A percentile compares a stretch with the other conserved stretches of the same genome.
These are phyloP conservation scores for Serilophus lunatus DNA, from an alignment of 2,113 vertebrate species.

Conservation along the genomic window DNA sequence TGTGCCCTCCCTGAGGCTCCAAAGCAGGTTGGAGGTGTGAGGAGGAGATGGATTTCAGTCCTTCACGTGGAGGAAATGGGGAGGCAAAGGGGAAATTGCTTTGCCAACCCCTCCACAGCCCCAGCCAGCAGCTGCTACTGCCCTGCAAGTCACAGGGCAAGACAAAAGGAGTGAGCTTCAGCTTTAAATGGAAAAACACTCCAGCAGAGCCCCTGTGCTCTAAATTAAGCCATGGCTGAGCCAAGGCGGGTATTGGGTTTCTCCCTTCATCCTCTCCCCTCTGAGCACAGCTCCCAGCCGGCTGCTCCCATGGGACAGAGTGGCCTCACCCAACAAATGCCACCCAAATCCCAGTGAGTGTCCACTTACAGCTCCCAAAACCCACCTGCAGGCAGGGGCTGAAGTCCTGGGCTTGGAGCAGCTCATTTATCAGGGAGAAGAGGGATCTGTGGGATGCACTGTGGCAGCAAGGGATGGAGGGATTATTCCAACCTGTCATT, in stretches of 20 bases:
- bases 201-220: not conserved
- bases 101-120: not conserved
- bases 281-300: not conserved
- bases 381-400: not conserved
- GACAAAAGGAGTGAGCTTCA: not conserved
- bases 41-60: not conserved
- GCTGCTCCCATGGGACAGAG: not conserved
- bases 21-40: not conserved
- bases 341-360: not conserved
- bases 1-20: not conserved
- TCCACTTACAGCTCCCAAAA: not conserved
- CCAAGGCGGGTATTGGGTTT: constrained; percentile 32
- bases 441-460: not conserved
- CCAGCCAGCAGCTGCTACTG: constrained; percentile 17
- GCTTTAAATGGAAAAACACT: constrained; percentile 43
- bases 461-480: no score
- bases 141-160: not conserved
- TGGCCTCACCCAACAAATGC: not conserved
- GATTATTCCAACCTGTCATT: accelerated
- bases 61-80: accelerated
- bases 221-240: constrained; percentile 34
- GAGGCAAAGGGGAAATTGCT: not conserved
- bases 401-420: not conserved
- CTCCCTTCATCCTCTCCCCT: not conserved
- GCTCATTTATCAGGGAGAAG: not conserved